phyloP scores from a whole-genome alignment of 2,113 vertebrate species.

The Oreochromis aureus region DNA sequence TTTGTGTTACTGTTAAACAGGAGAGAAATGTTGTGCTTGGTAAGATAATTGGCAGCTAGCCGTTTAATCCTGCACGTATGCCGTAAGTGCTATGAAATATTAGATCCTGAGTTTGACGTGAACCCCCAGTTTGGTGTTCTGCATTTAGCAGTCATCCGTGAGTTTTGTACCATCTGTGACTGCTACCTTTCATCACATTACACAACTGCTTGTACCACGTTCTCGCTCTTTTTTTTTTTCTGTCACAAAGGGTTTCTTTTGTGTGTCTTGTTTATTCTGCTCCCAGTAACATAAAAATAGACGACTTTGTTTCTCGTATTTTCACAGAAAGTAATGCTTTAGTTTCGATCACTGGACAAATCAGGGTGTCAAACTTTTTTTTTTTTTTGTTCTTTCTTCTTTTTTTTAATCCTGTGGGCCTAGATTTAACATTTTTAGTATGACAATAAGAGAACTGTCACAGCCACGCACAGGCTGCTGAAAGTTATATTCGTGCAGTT shows the following conservation, averaged over 20 bases:
- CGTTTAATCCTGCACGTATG: not conserved
- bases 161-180: not conserved
- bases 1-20: not conserved
- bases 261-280: not conserved
- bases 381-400: not conserved
- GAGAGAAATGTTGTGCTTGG: not conserved
- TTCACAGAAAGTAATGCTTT: not conserved
- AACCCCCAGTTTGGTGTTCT: not conserved
- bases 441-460: not conserved
- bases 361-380: not conserved
- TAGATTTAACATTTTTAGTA: slow-evolving; percentile 2
- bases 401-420: not conserved
- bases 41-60: not conserved
- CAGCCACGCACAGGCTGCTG: not conserved
- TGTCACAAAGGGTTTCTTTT: not conserved
- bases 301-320: not conserved
- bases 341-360: slow-evolving; percentile 3
- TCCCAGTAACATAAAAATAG: not conserved
- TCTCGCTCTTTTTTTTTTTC: not conserved
- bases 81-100: not conserved
- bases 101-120: not conserved
- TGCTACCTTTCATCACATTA: not conserved
- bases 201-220: not conserved
- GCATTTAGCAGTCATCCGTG: not conserved
- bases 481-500: not conserved